A percentile compares a stretch with the other conserved stretches of the same genome.
phyloP scores from a whole-genome alignment of 2,888 invertebrate species.

The Lordiphosa fenestrarum region DNA sequence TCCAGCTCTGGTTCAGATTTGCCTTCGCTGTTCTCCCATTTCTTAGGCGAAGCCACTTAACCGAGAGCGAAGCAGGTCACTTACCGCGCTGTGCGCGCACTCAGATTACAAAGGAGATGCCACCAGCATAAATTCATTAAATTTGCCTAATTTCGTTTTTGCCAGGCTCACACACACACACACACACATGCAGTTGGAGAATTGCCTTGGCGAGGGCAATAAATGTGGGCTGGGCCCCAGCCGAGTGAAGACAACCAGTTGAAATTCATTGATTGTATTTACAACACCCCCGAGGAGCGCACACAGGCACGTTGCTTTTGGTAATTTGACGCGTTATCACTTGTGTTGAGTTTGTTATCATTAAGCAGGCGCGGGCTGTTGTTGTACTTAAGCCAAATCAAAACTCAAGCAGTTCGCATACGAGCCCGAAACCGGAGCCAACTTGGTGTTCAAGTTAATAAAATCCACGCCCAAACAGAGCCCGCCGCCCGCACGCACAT shows the following conservation, averaged over 20 bases:
- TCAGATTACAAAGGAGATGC: constrained; percentile 71
- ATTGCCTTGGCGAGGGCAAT: constrained; percentile 41
- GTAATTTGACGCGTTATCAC: constrained; percentile 76
- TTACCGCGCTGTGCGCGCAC: constrained; percentile 64
- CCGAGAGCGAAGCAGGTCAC: constrained; percentile 65
- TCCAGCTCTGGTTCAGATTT: too few relatives aligned
- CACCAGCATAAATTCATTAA: constrained; percentile 77
- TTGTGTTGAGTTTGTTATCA: constrained; percentile 76
- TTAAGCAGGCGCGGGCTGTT: constrained; percentile 65
- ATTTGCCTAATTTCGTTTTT: constrained; percentile 73
- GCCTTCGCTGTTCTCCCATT: constrained; percentile 3
- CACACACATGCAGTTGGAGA: constrained; percentile 24
- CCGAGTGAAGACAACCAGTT: constrained; percentile 64
- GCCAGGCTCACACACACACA: constrained; percentile 16
- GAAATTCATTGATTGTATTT: constrained; percentile 77
- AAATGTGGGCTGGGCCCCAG: constrained; percentile 33
- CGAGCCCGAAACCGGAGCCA: constrained; percentile 13
- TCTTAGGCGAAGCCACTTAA: constrained; percentile 56
- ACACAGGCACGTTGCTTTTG: constrained; percentile 41
- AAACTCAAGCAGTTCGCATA: constrained; percentile 32
- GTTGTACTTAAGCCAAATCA: constrained; percentile 68
- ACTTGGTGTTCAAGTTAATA: constrained; percentile 61
- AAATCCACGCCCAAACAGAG: constrained; percentile 41
- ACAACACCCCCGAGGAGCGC: constrained; percentile 56
- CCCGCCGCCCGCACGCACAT: constrained; percentile 44